phyloP scores from a whole-genome alignment of 2,797 vertebrate genomes.

The Anguilla obscura region DNA sequence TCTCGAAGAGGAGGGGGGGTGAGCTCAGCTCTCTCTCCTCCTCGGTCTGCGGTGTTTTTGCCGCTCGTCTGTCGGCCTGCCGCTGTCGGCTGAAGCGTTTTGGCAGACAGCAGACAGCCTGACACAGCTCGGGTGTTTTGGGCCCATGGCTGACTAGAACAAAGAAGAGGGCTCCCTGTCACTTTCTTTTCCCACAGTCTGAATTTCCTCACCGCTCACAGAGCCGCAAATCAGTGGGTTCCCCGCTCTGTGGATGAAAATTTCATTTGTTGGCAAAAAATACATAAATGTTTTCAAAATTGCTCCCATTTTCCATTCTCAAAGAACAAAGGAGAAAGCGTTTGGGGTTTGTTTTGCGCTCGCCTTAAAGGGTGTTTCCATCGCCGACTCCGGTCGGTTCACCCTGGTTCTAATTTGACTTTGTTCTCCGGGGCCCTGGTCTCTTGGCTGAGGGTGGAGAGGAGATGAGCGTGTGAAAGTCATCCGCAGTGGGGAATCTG shows the following conservation, averaged over 20 bases:
- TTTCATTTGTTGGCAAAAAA: neutral
- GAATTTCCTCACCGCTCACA: neutral
- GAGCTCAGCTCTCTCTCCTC: slow-evolving; percentile 9
- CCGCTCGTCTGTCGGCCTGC: neutral
- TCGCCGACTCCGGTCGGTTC: neutral
- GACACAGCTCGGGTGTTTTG: neutral
- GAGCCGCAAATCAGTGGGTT: neutral
- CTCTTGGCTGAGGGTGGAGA: neutral
- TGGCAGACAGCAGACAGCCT: neutral
- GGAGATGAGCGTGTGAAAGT: neutral
- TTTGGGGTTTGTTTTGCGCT: neutral
- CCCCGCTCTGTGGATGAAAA: neutral
- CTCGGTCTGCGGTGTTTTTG: neutral
- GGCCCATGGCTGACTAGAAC: neutral
- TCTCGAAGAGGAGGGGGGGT: neutral
- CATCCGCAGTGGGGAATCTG: neutral
- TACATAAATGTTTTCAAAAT: neutral
- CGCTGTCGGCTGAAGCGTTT: neutral
- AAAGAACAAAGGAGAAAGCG: neutral
- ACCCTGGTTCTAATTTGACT: slow-evolving; percentile 9
- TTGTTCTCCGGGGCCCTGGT: neutral
- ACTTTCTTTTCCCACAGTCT: neutral
- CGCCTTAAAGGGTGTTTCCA: neutral
- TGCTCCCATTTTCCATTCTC: neutral
- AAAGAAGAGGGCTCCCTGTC: neutral